Evolutionary conservation across 2,113 vertebrate species (phyloP).

Genomic region (Pseudopipra pipra): DNA sequence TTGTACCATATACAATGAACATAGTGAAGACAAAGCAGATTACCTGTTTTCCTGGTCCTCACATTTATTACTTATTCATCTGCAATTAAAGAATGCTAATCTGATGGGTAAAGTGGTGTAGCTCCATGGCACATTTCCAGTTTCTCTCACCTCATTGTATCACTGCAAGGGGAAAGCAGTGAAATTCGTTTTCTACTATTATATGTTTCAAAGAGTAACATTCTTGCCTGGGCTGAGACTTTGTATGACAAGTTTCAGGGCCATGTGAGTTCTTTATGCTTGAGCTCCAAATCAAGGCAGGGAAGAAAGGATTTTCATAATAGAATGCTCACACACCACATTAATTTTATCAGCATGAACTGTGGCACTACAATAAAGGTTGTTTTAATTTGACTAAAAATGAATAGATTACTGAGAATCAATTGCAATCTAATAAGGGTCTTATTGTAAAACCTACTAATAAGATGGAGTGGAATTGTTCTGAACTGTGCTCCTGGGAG

Average conservation of each 20-base stretch:
- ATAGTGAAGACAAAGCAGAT: background rate
- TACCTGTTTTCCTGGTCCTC: background rate
- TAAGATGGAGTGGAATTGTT: conserved; percentile 4
- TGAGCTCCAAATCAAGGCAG: background rate
- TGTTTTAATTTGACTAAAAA: conserved; percentile 63
- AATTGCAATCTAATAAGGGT: conserved; percentile 45
- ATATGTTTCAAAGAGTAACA: background rate
- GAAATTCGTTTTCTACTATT: background rate
- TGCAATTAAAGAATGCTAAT: background rate
- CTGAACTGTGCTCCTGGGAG: background rate
- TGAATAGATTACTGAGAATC: conserved; percentile 51
- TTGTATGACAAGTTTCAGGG: background rate
- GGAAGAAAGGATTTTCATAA: conserved; percentile 14
- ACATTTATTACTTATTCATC: background rate
- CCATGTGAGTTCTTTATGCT: background rate
- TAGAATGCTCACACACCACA: conserved; percentile 18
- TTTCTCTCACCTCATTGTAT: background rate
- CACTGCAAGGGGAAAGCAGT: background rate
- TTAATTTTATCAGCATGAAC: conserved; percentile 47
- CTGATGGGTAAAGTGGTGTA: background rate
- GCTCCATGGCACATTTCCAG: background rate
- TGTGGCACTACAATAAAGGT: conserved; percentile 40
- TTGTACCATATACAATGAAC: background rate
- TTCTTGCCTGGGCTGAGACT: background rate
- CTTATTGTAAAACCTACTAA: conserved; percentile 28